Evolutionary conservation across 1,140 invertebrate species (phyloP).

Genomic region (Dendroctonus ponderosae): DNA sequence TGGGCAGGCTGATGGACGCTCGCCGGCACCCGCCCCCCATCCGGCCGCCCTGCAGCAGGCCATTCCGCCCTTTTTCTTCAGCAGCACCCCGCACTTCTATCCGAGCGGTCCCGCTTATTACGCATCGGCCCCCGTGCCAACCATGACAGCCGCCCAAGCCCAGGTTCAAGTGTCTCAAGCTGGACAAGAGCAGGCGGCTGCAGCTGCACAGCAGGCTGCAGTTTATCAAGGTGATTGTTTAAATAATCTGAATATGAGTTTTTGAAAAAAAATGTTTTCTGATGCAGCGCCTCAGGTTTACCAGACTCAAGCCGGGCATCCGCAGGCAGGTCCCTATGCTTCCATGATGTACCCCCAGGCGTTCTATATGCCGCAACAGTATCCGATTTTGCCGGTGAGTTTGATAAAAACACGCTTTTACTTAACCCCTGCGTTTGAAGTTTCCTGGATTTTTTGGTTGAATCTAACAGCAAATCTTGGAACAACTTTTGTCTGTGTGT

Average conservation of each 20-base stretch:
- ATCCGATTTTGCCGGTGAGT: constrained; percentile 50
- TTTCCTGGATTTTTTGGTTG: too few relatives aligned
- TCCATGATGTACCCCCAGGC: constrained; percentile 48
- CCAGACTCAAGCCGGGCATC: constrained; percentile 46
- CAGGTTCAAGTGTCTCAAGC: constrained; percentile 26
- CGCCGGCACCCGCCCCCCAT: constrained; percentile 10
- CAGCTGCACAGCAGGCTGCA: constrained; percentile 8
- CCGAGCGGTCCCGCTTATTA: constrained; percentile 46
- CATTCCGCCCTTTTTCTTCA: constrained; percentile 45
- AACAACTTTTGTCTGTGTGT: too few relatives aligned
- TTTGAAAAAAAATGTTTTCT: not conserved
- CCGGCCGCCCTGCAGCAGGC: constrained; percentile 34
- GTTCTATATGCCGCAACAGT: constrained; percentile 50
- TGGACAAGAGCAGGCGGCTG: constrained; percentile 40
- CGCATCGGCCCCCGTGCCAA: constrained; percentile 32
- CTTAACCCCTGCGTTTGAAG: too few relatives aligned
- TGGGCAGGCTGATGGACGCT: constrained; percentile 56
- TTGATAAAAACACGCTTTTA: not conserved
- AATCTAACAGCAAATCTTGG: too few relatives aligned
- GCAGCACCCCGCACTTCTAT: constrained; percentile 41
- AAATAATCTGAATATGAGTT: constrained; percentile 1
- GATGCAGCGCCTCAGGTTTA: constrained; percentile 46
- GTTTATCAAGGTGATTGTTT: constrained; percentile 46
- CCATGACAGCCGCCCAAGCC: constrained; percentile 18
- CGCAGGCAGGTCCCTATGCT: constrained; percentile 46